phyloP scores from a whole-genome alignment of 2,797 vertebrate species.

The Mormyrus proboscirostris region DNA sequence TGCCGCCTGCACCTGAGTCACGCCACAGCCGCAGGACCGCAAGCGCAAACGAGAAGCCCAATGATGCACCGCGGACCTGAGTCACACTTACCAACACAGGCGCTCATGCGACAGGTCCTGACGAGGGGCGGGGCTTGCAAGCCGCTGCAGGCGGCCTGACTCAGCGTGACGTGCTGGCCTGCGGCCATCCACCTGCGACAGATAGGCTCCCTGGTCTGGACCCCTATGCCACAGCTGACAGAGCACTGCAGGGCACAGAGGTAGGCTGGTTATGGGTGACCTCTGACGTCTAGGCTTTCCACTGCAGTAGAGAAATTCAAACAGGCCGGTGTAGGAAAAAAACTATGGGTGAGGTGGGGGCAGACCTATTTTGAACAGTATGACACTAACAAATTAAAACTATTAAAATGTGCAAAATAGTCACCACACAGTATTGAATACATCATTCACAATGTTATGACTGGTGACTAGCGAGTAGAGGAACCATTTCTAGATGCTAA shows the following conservation, averaged over 20 bases:
- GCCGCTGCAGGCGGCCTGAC: conserved; percentile 54
- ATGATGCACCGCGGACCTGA: not conserved
- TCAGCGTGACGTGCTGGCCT: conserved; percentile 61
- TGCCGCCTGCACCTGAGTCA: not conserved
- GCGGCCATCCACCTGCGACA: conserved; percentile 67
- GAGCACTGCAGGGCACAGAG: conserved; percentile 68
- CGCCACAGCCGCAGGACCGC: not conserved
- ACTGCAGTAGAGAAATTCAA: not conserved
- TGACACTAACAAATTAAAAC: not conserved
- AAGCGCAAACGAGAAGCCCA: not conserved
- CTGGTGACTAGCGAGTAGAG: not conserved
- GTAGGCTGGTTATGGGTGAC: not conserved
- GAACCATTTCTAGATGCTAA: not conserved
- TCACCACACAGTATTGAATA: not conserved
- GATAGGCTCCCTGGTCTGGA: conserved; percentile 67
- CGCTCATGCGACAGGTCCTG: conserved; percentile 70
- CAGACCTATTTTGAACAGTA: not conserved
- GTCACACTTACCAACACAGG: conserved; percentile 72
- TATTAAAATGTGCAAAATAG: not conserved
- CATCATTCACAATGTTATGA: not conserved
- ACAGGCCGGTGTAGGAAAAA: not conserved
- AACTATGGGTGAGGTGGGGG: not conserved
- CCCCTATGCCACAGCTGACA: conserved; percentile 75
- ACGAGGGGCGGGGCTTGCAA: conserved; percentile 60
- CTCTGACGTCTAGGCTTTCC: not conserved